Percentiles rank a stretch among this genome's conserved stretches.
Conservation (phyloP, 1,140 invertebrate genomes). For the Drosophila parabipectinata region DNA sequence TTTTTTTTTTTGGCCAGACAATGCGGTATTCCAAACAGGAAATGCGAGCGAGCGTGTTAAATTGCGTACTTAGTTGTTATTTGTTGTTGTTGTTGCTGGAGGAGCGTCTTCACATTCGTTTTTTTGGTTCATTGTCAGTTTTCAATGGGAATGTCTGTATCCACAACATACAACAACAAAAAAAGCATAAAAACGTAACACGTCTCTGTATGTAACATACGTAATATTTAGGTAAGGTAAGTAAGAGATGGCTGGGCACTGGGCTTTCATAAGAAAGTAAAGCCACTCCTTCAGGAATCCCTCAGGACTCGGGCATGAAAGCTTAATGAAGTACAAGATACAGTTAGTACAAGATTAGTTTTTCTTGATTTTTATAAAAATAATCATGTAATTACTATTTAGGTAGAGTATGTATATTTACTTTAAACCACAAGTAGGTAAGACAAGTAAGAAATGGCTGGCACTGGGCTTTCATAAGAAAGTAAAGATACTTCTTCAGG, state of each 20-base stretch:
- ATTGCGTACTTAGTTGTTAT: constrained; percentile 57
- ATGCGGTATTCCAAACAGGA: constrained; percentile 74
- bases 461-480: no score
- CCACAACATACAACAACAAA: constrained; percentile 23
- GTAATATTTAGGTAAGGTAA: constrained; percentile 28
- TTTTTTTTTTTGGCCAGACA: constrained; percentile 74
- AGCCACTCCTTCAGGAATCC: constrained; percentile 5
- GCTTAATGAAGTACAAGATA: no score
- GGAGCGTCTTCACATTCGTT: constrained; percentile 21
- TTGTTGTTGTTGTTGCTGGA: constrained; percentile 30
- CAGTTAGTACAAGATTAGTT: no score
- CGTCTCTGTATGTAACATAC: constrained; percentile 27
- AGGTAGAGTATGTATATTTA: no score
- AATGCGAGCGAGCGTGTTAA: constrained; percentile 78
- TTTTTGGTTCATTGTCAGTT: constrained; percentile 47
- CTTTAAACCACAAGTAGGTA: no score
- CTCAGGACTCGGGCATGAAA: background rate
- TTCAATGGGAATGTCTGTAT: constrained; percentile 53
- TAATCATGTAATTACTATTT: no score
- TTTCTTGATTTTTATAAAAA: no score
- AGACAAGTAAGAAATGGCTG: no score
- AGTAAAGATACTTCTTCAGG: no score
- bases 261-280: constrained; percentile 5
- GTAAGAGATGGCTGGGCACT: constrained; percentile 16
- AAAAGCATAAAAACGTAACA: background rate